phyloP scores from a whole-genome alignment of 2,888 invertebrate genomes.

The Xestia ashworthii region DNA sequence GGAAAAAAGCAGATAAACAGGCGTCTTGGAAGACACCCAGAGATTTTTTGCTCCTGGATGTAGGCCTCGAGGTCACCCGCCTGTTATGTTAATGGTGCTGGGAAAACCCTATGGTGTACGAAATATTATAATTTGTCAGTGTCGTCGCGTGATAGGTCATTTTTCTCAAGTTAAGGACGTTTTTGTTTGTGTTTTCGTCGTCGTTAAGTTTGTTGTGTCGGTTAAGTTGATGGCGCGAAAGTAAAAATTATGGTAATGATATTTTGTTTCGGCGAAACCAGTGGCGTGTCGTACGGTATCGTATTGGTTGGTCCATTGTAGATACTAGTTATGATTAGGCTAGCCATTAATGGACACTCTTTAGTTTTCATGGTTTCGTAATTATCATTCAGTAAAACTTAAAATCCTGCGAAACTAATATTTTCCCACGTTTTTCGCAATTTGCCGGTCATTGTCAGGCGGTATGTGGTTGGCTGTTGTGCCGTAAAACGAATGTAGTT shows the following conservation, averaged over 20 bases:
- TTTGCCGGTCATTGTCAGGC: too few relatives aligned
- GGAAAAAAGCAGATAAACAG: slow-evolving; percentile 76
- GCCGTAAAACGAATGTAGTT: background rate
- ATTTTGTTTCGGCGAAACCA: background rate
- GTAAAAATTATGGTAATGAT: slow-evolving; percentile 14
- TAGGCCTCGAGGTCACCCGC: slow-evolving; percentile 86
- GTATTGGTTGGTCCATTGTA: background rate
- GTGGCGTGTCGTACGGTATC: background rate
- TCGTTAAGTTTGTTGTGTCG: slow-evolving; percentile 46
- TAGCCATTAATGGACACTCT: background rate
- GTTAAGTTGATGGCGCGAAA: slow-evolving; percentile 45
- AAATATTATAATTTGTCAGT: slow-evolving; percentile 86
- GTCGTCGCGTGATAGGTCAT: slow-evolving; percentile 79
- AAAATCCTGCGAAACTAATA: too few relatives aligned
- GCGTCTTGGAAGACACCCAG: slow-evolving; percentile 88
- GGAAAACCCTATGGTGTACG: slow-evolving; percentile 84
- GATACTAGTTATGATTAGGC: background rate
- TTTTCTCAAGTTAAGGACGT: slow-evolving; percentile 72
- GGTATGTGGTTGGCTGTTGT: too few relatives aligned
- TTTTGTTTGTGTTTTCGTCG: slow-evolving; percentile 63
- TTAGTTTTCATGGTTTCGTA: background rate
- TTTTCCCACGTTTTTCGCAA: too few relatives aligned
- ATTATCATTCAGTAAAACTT: too few relatives aligned
- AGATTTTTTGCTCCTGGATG: slow-evolving; percentile 86
- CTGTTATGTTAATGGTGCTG: slow-evolving; percentile 86